Evolutionary conservation across 2,797 vertebrate species (phyloP).

Genomic region (Hyperoplus lanceolatus): DNA sequence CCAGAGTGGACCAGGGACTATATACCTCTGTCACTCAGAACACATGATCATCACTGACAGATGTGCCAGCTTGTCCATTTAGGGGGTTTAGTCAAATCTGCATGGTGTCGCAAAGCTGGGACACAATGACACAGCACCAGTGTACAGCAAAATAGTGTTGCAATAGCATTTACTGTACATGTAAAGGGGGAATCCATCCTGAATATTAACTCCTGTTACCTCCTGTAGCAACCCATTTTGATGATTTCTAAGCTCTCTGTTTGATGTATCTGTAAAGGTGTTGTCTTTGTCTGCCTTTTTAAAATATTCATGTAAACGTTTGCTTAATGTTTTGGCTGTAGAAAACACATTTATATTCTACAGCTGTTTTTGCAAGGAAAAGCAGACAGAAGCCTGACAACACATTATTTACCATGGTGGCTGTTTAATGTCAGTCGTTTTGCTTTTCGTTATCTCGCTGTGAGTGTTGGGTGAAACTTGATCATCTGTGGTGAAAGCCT

Average conservation of each 20-base stretch:
- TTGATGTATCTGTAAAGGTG: slow-evolving; percentile 10
- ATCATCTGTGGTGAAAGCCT: slow-evolving; percentile 31
- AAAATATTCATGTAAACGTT: neutral
- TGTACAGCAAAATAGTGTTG: slow-evolving; percentile 24
- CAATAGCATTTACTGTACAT: neutral
- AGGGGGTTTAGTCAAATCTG: neutral
- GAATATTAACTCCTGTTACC: neutral
- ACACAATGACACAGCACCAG: neutral
- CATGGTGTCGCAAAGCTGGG: neutral
- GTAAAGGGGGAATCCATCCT: slow-evolving; percentile 8
- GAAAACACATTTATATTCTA: neutral
- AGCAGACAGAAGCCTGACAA: neutral
- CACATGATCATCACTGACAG: neutral
- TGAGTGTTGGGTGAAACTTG: slow-evolving; percentile 2
- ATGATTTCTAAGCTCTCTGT: neutral
- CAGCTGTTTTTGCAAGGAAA: neutral
- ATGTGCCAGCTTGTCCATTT: neutral
- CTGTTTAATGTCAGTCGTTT: slow-evolving; percentile 1
- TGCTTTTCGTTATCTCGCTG: neutral
- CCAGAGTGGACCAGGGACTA: neutral
- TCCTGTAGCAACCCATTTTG: neutral
- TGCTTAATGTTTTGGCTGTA: neutral
- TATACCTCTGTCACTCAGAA: neutral
- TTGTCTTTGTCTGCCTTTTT: neutral
- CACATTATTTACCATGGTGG: neutral